Percentiles rank a stretch among this genome's conserved stretches.
phyloP scores from a whole-genome alignment of 2,113 vertebrate genomes.

The Lophius piscatorius region DNA sequence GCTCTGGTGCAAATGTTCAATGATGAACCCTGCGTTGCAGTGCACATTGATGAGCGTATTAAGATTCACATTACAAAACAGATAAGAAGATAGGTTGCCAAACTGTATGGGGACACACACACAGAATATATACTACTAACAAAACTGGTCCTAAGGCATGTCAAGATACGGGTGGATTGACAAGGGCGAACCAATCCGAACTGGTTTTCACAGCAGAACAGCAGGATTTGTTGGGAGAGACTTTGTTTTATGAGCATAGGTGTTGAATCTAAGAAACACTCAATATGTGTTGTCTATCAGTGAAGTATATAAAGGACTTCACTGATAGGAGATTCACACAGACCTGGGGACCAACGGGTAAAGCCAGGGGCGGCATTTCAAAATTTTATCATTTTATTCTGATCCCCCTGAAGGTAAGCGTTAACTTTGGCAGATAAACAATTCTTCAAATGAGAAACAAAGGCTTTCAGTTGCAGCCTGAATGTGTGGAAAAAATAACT shows the following conservation, averaged over 20 bases:
- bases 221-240: conserved; percentile 15
- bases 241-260: conserved; percentile 22
- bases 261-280: too few species aligned
- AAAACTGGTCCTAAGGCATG: conserved; percentile 6
- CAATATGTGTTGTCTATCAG: too few species aligned
- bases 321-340: too few species aligned
- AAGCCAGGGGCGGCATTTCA: too few species aligned
- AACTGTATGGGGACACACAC: conserved; percentile 13
- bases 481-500: too few species aligned
- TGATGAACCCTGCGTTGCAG: conserved; percentile 31
- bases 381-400: too few species aligned
- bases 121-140: conserved; percentile 33
- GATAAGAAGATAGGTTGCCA: conserved; percentile 25
- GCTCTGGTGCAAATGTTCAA: conserved; percentile 57
- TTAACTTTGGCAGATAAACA: too few species aligned
- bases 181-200: conserved; percentile 38
- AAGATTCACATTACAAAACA: conserved; percentile 39
- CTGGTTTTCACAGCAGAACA: conserved; percentile 45
- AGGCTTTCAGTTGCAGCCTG: too few species aligned
- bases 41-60: conserved; percentile 38
- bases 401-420: too few species aligned
- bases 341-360: too few species aligned
- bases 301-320: too few species aligned
- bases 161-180: conserved; percentile 37
- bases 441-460: too few species aligned